These are phyloP conservation scores for Drosophila affinis DNA, from an alignment of 2,888 invertebrate genomes.

Conservation along the genomic window DNA sequence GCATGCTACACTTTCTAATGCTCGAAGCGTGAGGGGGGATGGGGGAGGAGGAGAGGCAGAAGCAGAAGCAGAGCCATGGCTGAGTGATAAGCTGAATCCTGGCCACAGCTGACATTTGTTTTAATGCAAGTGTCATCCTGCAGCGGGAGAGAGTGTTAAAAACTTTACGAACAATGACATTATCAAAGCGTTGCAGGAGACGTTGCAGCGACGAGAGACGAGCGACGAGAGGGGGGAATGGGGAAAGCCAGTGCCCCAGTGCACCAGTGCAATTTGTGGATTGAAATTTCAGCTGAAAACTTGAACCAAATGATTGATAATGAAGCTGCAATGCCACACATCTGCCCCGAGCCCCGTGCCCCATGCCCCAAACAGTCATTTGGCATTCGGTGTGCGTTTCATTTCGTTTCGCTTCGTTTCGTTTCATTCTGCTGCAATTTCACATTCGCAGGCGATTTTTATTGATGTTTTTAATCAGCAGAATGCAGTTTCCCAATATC, in stretches of 20 bases:
- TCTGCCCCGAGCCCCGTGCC: conserved; percentile 48
- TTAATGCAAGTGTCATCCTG: conserved; percentile 72
- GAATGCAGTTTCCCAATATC: conserved; percentile 14
- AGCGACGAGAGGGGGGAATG: no score
- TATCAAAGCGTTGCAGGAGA: conserved; percentile 45
- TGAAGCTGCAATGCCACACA: conserved; percentile 13
- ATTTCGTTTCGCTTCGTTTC: conserved; percentile 1
- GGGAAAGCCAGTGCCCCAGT: conserved; percentile 20
- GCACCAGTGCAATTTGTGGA: background rate
- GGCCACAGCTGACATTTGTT: conserved; percentile 72
- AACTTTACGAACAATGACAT: conserved; percentile 64
- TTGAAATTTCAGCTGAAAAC: conserved; percentile 38
- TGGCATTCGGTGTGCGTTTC: conserved; percentile 70
- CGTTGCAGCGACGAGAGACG: conserved; percentile 1
- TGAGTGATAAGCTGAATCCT: conserved; percentile 34
- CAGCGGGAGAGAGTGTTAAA: conserved; percentile 41
- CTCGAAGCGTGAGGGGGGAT: conserved; percentile 61
- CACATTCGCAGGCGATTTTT: conserved; percentile 71
- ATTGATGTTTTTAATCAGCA: conserved; percentile 78
- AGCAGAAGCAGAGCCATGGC: conserved; percentile 1
- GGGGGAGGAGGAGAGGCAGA: conserved; percentile 20
- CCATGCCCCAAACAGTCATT: conserved; percentile 65
- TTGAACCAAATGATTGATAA: conserved; percentile 38
- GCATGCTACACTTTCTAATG: conserved; percentile 71
- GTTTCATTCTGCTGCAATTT: conserved; percentile 69